Percentiles rank a stretch among this genome's conserved stretches.
phyloP scores from a whole-genome alignment of 2,113 vertebrate genomes.

The Lagenorhynchus albirostris region DNA sequence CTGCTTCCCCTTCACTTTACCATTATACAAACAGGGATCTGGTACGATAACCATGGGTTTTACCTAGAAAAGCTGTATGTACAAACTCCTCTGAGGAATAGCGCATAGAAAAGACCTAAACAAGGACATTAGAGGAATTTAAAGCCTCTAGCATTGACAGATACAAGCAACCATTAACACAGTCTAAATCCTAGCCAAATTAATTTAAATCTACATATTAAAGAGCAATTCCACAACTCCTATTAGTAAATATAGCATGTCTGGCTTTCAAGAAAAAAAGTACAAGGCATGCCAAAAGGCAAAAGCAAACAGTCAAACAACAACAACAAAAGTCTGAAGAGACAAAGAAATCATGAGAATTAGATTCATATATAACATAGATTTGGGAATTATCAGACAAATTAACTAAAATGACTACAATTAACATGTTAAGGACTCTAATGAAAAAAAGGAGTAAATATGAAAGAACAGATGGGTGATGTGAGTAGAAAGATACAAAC shows the following conservation, averaged over 20 bases:
- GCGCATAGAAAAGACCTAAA: neutral
- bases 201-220: neutral
- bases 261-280: neutral
- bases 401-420: neutral
- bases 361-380: neutral
- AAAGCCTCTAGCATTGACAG: neutral
- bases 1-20: neutral
- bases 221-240: neutral
- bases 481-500: neutral
- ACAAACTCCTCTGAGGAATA: neutral
- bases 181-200: neutral
- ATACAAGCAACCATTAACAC: neutral
- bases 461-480: neutral
- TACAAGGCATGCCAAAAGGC: neutral
- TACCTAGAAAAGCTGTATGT: neutral
- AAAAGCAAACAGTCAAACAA: neutral
- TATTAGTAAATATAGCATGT: neutral
- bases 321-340: neutral
- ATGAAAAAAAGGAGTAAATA: neutral
- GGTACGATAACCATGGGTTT: neutral
- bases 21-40: neutral
- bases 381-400: neutral
- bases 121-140: neutral
- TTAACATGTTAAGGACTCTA: neutral
- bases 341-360: neutral